A percentile compares a stretch with the other conserved stretches of the same genome.
Conservation (phyloP, 2,797 vertebrate genomes). For the Lithobates sylvaticus region DNA sequence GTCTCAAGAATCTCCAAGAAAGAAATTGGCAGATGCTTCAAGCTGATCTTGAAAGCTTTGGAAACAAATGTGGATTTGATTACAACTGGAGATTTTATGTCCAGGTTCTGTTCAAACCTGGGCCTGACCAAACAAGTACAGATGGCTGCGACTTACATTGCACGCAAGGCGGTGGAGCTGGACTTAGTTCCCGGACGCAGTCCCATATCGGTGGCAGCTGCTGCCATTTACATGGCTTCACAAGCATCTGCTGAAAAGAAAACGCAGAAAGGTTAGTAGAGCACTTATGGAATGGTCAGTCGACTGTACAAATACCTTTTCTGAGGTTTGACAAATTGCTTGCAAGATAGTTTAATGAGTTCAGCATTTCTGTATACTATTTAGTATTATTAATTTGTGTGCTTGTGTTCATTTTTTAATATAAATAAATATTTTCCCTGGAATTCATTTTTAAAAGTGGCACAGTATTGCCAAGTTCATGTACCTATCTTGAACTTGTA, state of each 20-base stretch:
- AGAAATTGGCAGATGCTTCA: slow-evolving; percentile 97
- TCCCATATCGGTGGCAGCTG: slow-evolving; percentile 96
- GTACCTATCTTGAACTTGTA: too few species aligned
- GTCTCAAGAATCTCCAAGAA: slow-evolving; percentile 99
- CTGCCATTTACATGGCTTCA: slow-evolving; percentile 99
- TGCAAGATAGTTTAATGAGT: too few species aligned
- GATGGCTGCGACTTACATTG: slow-evolving; percentile 96
- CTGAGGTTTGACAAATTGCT: background rate
- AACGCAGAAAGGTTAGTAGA: slow-evolving; percentile 92
- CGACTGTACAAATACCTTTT: background rate
- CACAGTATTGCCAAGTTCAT: too few species aligned
- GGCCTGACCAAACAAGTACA: slow-evolving; percentile 97
- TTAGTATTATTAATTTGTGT: too few species aligned
- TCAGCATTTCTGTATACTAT: too few species aligned
- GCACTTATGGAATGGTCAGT: background rate
- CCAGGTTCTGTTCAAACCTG: slow-evolving; percentile 94
- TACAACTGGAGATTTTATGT: slow-evolving; percentile 99
- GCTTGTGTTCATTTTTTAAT: too few species aligned
- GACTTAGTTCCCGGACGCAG: slow-evolving; percentile 97
- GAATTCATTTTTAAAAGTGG: too few species aligned
- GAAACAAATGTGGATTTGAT: slow-evolving; percentile 99
- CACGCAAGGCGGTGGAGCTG: slow-evolving; percentile 93
- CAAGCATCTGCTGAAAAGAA: slow-evolving; percentile 97
- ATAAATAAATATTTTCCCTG: too few species aligned
- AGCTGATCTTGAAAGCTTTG: slow-evolving; percentile 92